Conservation (phyloP, 2,888 invertebrate genomes). For the Tuta absoluta region DNA sequence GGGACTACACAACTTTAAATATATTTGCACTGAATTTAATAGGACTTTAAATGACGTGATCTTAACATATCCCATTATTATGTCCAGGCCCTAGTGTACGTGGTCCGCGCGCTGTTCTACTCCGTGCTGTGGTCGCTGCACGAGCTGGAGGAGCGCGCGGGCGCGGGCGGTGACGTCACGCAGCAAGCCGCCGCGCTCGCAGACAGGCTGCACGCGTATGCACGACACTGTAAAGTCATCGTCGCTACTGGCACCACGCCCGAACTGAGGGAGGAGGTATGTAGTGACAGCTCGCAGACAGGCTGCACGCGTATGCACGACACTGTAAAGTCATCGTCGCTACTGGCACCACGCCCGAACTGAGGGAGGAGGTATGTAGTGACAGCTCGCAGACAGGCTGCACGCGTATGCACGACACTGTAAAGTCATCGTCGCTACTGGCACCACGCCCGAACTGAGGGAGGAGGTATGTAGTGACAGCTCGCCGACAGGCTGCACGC, state of each 20-base stretch:
- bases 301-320: slow-evolving; percentile 64
- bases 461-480: slow-evolving; percentile 82
- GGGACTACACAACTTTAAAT: no score
- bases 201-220: slow-evolving; percentile 87
- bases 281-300: slow-evolving; percentile 47
- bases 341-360: slow-evolving; percentile 71
- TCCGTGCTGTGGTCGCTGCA: slow-evolving; percentile 94
- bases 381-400: slow-evolving; percentile 80
- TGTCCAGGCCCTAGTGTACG: slow-evolving; percentile 69
- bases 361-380: slow-evolving; percentile 84
- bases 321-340: not conserved
- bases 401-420: slow-evolving; percentile 88
- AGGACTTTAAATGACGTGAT: no score
- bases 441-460: slow-evolving; percentile 78
- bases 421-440: slow-evolving; percentile 58
- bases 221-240: slow-evolving; percentile 83
- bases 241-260: slow-evolving; percentile 52
- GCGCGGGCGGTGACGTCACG: slow-evolving; percentile 49
- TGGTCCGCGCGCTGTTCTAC: slow-evolving; percentile 89
- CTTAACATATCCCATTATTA: not conserved
- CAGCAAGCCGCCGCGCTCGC: slow-evolving; percentile 74
- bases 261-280: slow-evolving; percentile 87
- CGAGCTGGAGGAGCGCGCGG: slow-evolving; percentile 87
- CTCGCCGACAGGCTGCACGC: not conserved
- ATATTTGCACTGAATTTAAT: no score